A percentile compares a stretch with the other conserved stretches of the same genome.
phyloP scores from a whole-genome alignment of 2,888 invertebrate species.

The Drosophila percnosoma region DNA sequence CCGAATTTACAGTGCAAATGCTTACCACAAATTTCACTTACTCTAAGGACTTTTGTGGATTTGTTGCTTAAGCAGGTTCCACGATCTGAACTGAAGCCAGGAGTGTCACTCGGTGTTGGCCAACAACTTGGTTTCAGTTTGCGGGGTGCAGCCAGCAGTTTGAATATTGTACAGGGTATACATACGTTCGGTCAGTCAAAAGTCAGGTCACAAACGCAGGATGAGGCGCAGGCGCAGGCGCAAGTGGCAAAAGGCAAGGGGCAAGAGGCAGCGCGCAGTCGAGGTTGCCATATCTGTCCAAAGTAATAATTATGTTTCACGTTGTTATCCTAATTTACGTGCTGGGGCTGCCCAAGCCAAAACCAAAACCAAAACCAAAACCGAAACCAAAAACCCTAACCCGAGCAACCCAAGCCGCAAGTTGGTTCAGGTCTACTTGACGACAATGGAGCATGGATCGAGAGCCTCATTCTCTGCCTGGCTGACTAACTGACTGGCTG shows the following conservation, averaged over 20 bases:
- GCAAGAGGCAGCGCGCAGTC: conserved; percentile 21
- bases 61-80: neutral
- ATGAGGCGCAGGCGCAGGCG: conserved; percentile 17
- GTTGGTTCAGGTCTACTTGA: conserved; percentile 26
- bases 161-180: conserved; percentile 16
- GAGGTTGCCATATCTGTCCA: conserved; percentile 75
- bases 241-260: conserved; percentile 6
- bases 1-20: neutral
- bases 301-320: conserved; percentile 83
- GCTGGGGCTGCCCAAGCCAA: conserved; percentile 61
- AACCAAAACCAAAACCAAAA: conserved; percentile 16
- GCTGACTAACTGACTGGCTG: neutral
- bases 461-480: conserved; percentile 10
- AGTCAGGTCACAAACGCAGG: neutral
- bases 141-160: neutral
- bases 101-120: rapidly evolving
- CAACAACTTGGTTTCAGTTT: neutral
- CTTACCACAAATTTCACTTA: neutral
- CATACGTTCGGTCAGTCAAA: neutral
- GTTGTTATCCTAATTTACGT: conserved; percentile 84
- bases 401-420: neutral
- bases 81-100: neutral
- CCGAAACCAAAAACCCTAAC: conserved; percentile 1
- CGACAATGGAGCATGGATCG: conserved; percentile 29
- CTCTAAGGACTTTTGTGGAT: neutral